Conservation (phyloP, 1,140 invertebrate genomes). For the Zaprionus inermis region DNA sequence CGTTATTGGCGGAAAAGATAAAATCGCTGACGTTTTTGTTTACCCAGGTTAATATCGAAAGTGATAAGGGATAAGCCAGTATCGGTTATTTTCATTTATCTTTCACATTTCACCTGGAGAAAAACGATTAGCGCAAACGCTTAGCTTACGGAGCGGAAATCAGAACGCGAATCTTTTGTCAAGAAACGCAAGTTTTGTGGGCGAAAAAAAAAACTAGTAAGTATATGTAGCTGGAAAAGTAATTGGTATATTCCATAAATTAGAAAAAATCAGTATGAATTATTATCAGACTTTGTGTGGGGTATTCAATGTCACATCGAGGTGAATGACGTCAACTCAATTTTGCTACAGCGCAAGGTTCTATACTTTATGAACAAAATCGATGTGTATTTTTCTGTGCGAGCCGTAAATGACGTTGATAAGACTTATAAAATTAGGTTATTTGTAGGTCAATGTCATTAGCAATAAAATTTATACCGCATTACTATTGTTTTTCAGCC, state of each 20-base stretch:
- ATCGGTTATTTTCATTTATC: background rate
- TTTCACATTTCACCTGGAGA: background rate
- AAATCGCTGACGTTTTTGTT: slow-evolving; percentile 13
- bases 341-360: slow-evolving; percentile 25
- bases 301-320: slow-evolving; percentile 63
- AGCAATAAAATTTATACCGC: background rate
- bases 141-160: no score
- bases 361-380: slow-evolving; percentile 12
- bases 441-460: slow-evolving; percentile 33
- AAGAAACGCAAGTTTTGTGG: background rate
- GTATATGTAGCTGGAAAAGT: background rate
- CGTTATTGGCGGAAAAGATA: background rate
- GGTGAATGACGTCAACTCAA: slow-evolving; percentile 50
- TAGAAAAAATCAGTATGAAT: slow-evolving; percentile 9
- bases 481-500: background rate
- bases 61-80: background rate
- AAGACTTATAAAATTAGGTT: slow-evolving; percentile 24
- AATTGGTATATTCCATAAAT: background rate
- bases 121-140: no score
- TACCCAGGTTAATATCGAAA: slow-evolving; percentile 9
- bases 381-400: background rate
- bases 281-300: slow-evolving; percentile 12
- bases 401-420: slow-evolving; percentile 20
- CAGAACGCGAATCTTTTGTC: no score
- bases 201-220: background rate